Evolutionary conservation across 1,140 invertebrate species (phyloP).

Genomic region (Zeugodacus cucurbitae): DNA sequence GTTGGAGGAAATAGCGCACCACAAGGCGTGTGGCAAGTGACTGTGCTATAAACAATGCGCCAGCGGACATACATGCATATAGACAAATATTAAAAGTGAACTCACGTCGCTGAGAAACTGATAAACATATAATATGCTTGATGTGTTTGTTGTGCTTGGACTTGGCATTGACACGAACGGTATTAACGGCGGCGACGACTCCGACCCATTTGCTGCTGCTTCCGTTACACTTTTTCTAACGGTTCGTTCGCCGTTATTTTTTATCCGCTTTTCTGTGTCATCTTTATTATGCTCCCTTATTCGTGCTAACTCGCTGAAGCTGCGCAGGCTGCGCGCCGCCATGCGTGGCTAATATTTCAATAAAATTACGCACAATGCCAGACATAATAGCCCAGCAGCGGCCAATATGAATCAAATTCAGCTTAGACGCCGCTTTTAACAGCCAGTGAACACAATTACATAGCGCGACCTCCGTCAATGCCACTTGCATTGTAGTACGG

Average conservation of each 20-base stretch:
- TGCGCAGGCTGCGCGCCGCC: background rate
- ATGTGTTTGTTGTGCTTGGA: background rate
- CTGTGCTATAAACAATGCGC: too few relatives aligned
- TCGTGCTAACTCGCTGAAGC: background rate
- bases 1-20: too few relatives aligned
- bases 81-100: too few relatives aligned
- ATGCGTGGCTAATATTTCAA: slow-evolving; percentile 12
- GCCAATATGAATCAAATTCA: background rate
- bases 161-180: slow-evolving; percentile 5
- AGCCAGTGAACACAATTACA: background rate
- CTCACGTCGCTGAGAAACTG: too few relatives aligned
- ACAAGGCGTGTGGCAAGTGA: too few relatives aligned
- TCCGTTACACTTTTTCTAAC: background rate
- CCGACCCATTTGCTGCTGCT: background rate
- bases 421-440: background rate
- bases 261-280: background rate
- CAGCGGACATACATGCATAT: too few relatives aligned
- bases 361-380: slow-evolving; percentile 22
- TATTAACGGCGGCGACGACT: background rate
- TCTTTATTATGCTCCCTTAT: background rate
- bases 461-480: background rate
- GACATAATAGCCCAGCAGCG: background rate
- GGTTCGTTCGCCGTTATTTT: background rate
- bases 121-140: too few relatives aligned
- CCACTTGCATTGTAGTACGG: background rate